A percentile compares a stretch with the other conserved stretches of the same genome.
These are phyloP conservation scores for Pyrrhia umbra DNA, from an alignment of 2,888 invertebrate species.

Conservation along the genomic window DNA sequence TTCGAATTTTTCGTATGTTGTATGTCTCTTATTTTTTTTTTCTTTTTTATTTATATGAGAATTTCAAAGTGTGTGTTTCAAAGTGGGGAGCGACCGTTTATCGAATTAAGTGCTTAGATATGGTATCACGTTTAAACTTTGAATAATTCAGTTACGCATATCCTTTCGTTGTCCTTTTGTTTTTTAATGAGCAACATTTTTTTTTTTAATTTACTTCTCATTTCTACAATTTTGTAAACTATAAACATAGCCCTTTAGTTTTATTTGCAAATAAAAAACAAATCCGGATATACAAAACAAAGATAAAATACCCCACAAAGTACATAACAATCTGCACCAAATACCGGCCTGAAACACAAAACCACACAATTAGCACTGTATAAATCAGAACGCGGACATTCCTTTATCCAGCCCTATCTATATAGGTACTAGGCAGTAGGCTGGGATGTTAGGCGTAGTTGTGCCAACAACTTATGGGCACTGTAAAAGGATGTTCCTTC, in stretches of 20 bases:
- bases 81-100: conserved; percentile 48
- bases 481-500: conserved; percentile 82
- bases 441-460: conserved; percentile 67
- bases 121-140: conserved; percentile 30
- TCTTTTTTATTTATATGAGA: conserved; percentile 32
- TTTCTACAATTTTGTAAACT: conserved; percentile 2
- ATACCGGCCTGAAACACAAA: conserved; percentile 48
- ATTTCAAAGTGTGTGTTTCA: conserved; percentile 28
- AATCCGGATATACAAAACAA: conserved; percentile 9
- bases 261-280: conserved; percentile 22
- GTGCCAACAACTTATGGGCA: conserved; percentile 76
- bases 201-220: not conserved
- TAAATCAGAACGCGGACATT: conserved; percentile 56
- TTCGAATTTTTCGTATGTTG: conserved; percentile 60
- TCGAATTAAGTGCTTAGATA: conserved; percentile 52
- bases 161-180: not conserved
- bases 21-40: conserved; percentile 8
- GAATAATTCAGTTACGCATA: conserved; percentile 33
- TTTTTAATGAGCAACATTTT: not conserved
- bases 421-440: conserved; percentile 63
- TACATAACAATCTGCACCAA: conserved; percentile 26
- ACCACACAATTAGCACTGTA: conserved; percentile 48
- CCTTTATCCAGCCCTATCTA: conserved; percentile 53
- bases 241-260: conserved; percentile 8
- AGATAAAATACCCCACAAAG: conserved; percentile 18